A percentile compares a stretch with the other conserved stretches of the same genome.
Conservation (phyloP, 2,888 invertebrate species). For the Crossocerus cetratus region DNA sequence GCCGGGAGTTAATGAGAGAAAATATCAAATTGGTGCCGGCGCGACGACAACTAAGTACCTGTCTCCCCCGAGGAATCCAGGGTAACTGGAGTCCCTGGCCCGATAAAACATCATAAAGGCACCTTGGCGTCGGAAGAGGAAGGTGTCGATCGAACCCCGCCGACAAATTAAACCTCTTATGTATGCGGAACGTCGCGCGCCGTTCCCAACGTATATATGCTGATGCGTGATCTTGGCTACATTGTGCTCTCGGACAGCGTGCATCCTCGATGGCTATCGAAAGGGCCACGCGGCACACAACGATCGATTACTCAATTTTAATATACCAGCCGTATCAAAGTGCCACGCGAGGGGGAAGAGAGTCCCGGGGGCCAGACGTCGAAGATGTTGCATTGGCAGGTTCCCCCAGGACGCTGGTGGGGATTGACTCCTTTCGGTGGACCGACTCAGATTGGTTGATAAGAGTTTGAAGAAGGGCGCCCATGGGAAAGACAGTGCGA, state of each 20-base stretch:
- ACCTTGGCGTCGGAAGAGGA: not conserved
- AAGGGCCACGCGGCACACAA: not conserved
- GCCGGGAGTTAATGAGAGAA: constrained; percentile 52
- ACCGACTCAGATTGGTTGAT: no score
- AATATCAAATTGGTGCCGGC: constrained; percentile 41
- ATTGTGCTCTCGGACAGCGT: not conserved
- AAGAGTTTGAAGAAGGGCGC: no score
- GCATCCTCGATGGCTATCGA: not conserved
- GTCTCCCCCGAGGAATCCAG: not conserved
- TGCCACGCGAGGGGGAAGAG: no score
- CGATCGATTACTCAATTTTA: not conserved
- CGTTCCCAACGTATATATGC: not conserved
- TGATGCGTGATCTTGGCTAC: not conserved
- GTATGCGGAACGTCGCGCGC: not conserved
- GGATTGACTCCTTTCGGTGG: no score
- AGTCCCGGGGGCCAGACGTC: no score
- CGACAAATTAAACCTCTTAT: not conserved
- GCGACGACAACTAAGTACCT: not conserved
- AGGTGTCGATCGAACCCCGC: not conserved
- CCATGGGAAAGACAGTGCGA: constrained; percentile 17
- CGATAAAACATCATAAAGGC: not conserved
- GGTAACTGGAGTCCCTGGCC: not conserved
- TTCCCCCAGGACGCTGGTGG: no score
- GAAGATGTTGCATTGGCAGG: no score
- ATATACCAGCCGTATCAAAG: not conserved